Conservation (phyloP, 1,140 invertebrate genomes). For the Tetraneura akinire region DNA sequence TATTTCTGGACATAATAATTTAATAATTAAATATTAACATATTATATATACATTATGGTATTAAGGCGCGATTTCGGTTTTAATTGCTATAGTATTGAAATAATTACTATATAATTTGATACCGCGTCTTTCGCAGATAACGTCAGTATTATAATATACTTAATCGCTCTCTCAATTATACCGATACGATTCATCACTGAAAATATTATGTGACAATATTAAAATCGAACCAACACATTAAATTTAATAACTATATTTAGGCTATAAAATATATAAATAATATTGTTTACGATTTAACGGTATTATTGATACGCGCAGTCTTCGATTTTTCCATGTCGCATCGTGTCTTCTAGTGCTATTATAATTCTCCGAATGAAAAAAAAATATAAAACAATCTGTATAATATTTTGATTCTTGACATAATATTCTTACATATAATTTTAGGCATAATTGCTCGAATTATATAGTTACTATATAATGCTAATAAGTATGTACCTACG, state of each 20-base stretch:
- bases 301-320: too few species aligned
- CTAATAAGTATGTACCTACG: too few species aligned
- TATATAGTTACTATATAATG: too few species aligned
- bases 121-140: background rate
- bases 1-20: background rate
- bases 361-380: too few species aligned
- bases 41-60: background rate
- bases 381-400: too few species aligned
- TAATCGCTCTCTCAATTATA: background rate
- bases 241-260: conserved; percentile 15
- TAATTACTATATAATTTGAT: background rate
- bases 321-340: too few species aligned
- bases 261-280: too few species aligned
- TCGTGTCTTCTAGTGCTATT: too few species aligned
- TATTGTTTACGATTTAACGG: background rate
- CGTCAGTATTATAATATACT: background rate
- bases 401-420: too few species aligned
- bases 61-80: background rate
- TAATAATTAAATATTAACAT: background rate
- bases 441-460: too few species aligned
- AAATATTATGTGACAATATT: background rate
- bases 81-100: background rate
- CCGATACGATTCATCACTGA: background rate
- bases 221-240: background rate
- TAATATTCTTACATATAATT: too few species aligned